These are phyloP conservation scores for Heliconius eleuchia DNA, from an alignment of 1,140 invertebrate genomes.

Conservation along the genomic window DNA sequence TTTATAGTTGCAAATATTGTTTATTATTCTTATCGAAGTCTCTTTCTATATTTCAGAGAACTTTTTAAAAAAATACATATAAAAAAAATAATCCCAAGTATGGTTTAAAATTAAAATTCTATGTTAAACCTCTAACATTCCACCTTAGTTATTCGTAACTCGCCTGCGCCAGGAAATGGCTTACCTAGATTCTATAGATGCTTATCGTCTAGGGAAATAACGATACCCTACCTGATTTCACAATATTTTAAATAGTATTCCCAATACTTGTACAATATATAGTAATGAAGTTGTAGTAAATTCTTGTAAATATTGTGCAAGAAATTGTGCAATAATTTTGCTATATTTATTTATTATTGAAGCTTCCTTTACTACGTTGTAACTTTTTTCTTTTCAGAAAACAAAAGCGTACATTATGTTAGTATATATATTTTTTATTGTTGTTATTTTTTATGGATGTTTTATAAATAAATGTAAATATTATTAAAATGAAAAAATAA, in stretches of 20 bases:
- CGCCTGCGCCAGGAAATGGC: conserved; percentile 5
- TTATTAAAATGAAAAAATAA: no score
- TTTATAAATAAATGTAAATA: no score
- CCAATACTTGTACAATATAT: not conserved
- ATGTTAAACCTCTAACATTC: conserved; percentile 12
- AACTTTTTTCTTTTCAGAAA: no score
- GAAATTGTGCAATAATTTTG: not conserved
- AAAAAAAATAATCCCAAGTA: not conserved
- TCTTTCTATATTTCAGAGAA: not conserved
- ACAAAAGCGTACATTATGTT: no score
- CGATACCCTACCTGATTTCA: conserved; percentile 11
- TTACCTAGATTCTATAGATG: conserved; percentile 12
- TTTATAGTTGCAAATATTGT: no score
- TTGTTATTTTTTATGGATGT: no score
- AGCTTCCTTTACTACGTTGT: not conserved
- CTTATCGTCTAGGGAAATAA: conserved; percentile 12
- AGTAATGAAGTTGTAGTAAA: not conserved
- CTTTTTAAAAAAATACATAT: not conserved
- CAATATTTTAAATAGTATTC: conserved; percentile 14
- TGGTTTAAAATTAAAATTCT: conserved; percentile 8
- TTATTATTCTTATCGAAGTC: no score
- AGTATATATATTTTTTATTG: no score
- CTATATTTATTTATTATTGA: not conserved
- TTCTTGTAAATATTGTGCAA: conserved; percentile 3
- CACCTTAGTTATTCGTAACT: conserved; percentile 3